A percentile compares a stretch with the other conserved stretches of the same genome.
Evolutionary conservation across 2,113 vertebrate genomes (phyloP).

Genomic region (Cyanoliseus patagonus): DNA sequence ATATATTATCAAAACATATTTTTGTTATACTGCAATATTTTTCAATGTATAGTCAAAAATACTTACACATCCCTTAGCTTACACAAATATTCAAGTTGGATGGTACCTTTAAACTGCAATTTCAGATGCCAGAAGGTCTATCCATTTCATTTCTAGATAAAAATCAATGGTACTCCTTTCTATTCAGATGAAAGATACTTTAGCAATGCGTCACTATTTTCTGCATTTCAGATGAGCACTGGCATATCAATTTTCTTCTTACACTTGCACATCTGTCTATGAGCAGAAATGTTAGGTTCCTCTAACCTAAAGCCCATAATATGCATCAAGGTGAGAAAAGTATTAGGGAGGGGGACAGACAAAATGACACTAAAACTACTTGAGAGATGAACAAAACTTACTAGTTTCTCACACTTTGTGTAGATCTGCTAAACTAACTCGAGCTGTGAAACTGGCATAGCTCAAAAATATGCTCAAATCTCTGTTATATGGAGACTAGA

Average conservation of each 20-base stretch:
- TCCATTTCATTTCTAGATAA: background rate
- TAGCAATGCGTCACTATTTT: background rate
- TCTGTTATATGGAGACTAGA: background rate
- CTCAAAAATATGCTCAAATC: background rate
- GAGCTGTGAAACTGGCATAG: background rate
- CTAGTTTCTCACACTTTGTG: slow-evolving; percentile 6
- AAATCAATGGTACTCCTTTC: background rate
- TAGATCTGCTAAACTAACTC: slow-evolving; percentile 30
- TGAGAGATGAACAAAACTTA: slow-evolving; percentile 23
- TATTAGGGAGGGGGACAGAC: background rate
- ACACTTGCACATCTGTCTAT: background rate
- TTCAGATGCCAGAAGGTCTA: background rate
- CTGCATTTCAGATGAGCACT: background rate
- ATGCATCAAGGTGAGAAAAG: slow-evolving; percentile 53
- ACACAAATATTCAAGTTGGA: background rate
- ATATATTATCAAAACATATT: background rate
- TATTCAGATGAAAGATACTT: background rate
- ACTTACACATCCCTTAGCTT: background rate
- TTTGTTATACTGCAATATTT: background rate
- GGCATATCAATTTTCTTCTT: background rate
- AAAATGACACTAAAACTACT: background rate
- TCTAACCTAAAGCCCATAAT: background rate
- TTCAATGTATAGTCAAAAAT: background rate
- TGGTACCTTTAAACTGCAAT: background rate
- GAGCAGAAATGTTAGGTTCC: slow-evolving; percentile 27